Conservation (phyloP, 2,113 vertebrate species). For the human region DNA sequence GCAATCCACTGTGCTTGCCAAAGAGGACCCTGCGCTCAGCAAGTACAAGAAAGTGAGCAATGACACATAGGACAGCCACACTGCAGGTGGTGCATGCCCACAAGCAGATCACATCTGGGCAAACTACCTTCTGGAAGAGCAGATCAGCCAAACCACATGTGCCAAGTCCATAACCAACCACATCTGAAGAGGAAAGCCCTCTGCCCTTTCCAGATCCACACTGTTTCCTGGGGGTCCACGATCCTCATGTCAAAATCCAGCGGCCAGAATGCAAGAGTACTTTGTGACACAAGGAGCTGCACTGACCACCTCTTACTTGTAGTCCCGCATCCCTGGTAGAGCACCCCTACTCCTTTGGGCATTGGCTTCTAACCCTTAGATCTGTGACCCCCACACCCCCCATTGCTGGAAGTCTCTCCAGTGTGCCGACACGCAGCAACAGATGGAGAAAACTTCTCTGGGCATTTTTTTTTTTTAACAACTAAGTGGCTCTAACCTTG, state of each 20-base stretch:
- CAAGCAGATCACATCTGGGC: background rate
- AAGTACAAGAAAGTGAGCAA: background rate
- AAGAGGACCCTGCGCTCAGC: background rate
- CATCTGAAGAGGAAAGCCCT: background rate
- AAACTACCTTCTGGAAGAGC: background rate
- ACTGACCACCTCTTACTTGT: background rate
- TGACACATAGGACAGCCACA: background rate
- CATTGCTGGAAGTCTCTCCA: background rate
- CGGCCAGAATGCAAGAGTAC: background rate
- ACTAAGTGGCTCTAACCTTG: background rate
- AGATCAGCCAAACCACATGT: background rate
- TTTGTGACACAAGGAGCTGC: background rate
- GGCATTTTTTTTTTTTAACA: background rate
- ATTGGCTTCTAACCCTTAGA: background rate
- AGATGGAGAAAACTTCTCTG: background rate
- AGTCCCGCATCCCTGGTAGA: background rate
- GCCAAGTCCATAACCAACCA: background rate
- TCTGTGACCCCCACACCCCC: background rate
- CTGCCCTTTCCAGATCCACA: background rate
- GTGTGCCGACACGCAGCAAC: background rate
- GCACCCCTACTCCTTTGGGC: background rate
- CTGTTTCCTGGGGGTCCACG: background rate
- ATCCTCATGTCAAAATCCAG: background rate
- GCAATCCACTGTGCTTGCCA: background rate
- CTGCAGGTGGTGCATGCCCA: rapidly evolving